Conservation (phyloP, 2,797 vertebrate genomes). For the Moxostoma hubbsi region DNA sequence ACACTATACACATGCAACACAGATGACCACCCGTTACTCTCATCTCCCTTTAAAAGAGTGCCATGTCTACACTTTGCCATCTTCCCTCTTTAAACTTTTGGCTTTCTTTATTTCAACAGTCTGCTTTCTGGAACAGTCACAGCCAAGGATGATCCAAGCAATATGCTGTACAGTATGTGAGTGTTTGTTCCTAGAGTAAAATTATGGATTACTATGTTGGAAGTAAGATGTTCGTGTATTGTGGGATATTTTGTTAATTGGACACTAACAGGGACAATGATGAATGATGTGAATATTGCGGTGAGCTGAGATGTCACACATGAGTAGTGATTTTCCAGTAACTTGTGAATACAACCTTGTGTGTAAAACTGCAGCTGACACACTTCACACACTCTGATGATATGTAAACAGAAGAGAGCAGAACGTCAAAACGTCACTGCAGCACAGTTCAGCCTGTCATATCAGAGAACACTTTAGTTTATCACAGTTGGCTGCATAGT, state of each 20-base stretch:
- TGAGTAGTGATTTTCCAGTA: constrained; percentile 21
- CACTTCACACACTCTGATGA: constrained; percentile 20
- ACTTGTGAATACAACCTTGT: constrained; percentile 7
- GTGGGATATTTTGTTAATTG: background rate
- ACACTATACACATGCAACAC: constrained; percentile 25
- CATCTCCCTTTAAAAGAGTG: constrained; percentile 16
- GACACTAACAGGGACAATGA: background rate
- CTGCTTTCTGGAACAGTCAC: constrained; percentile 5
- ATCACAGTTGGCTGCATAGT: background rate
- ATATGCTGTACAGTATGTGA: background rate
- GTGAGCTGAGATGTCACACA: constrained; percentile 29
- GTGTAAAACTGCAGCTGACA: constrained; percentile 12
- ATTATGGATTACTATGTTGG: background rate
- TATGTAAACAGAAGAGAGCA: constrained; percentile 6
- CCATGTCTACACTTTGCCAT: background rate
- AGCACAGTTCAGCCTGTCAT: background rate
- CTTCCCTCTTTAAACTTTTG: constrained; percentile 6
- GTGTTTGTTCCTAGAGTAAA: background rate
- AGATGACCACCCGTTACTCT: background rate
- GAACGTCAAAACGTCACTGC: background rate
- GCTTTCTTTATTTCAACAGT: background rate
- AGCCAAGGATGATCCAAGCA: constrained; percentile 2
- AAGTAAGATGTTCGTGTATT: background rate
- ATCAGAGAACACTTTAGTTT: background rate
- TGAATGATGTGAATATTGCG: constrained; percentile 17